Conservation (phyloP, 2,113 vertebrate species). For the Ptilorrhoa leucosticta region DNA sequence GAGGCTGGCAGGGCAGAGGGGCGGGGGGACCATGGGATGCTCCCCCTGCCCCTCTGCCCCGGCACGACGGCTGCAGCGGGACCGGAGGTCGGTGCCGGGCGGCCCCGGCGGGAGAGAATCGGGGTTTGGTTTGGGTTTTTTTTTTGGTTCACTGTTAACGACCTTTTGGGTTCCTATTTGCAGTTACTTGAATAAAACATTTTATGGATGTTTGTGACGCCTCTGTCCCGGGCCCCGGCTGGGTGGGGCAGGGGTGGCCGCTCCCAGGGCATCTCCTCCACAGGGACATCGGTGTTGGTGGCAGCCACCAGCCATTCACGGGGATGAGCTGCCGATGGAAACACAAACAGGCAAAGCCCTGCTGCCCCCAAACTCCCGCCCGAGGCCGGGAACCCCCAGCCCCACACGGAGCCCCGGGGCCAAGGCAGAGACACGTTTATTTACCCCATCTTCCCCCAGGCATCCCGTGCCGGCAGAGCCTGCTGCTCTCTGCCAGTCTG, state of each 20-base stretch:
- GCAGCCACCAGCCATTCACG: not conserved
- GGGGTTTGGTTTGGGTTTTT: not conserved
- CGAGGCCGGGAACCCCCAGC: not conserved
- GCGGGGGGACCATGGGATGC: not conserved
- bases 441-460: not conserved
- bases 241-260: not conserved
- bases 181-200: slow-evolving; percentile 83
- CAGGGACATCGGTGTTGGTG: not conserved
- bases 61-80: not conserved
- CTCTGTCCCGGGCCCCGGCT: not conserved
- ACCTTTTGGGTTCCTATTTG: slow-evolving; percentile 75
- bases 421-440: not conserved
- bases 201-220: slow-evolving; percentile 43
- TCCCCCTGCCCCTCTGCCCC: not conserved
- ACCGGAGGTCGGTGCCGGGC: slow-evolving; percentile 1
- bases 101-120: not conserved
- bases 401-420: not conserved
- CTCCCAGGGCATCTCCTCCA: not conserved
- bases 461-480: not conserved
- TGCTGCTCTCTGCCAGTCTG: not conserved
- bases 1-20: not conserved
- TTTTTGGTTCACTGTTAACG: slow-evolving; percentile 30
- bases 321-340: not conserved
- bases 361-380: rapidly evolving
- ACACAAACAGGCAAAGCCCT: not conserved